Conservation (phyloP, 2,113 vertebrate genomes). For the Caloenas nicobarica region DNA sequence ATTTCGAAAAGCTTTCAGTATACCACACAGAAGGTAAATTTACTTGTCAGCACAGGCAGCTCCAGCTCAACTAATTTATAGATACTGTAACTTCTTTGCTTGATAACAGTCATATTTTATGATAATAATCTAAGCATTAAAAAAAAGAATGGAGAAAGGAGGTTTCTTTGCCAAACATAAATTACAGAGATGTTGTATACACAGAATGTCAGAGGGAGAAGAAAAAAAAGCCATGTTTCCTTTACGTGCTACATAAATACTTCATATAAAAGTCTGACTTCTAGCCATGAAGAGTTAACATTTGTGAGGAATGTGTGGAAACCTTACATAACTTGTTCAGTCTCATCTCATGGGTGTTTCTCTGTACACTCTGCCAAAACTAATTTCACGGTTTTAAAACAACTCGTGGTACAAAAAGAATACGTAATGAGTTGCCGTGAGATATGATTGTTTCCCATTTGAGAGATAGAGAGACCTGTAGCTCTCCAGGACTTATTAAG, state of each 20-base stretch:
- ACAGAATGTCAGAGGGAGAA: background rate
- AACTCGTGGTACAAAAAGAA: slow-evolving; percentile 79
- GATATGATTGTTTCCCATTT: slow-evolving; percentile 72
- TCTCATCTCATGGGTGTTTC: slow-evolving; percentile 78
- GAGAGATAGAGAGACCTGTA: slow-evolving; percentile 68
- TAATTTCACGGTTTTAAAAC: slow-evolving; percentile 84
- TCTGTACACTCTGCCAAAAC: slow-evolving; percentile 81
- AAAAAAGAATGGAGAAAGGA: background rate
- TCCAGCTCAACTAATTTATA: background rate
- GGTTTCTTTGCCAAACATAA: background rate
- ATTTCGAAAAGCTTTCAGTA: background rate
- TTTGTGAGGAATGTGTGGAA: slow-evolving; percentile 17
- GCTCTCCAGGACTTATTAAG: slow-evolving; percentile 71
- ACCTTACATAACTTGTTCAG: slow-evolving; percentile 75
- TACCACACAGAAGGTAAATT: background rate
- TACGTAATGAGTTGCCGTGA: slow-evolving; percentile 77
- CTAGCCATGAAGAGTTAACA: slow-evolving; percentile 67
- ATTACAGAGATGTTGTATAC: background rate
- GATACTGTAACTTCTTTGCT: background rate
- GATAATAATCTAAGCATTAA: background rate
- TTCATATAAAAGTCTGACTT: background rate
- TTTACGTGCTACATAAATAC: background rate
- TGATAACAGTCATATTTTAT: background rate
- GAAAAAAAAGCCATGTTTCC: background rate
- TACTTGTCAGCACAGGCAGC: background rate